These are phyloP conservation scores for Dicrurus megarhynchus DNA, from an alignment of 2,113 vertebrate genomes.

Conservation along the genomic window DNA sequence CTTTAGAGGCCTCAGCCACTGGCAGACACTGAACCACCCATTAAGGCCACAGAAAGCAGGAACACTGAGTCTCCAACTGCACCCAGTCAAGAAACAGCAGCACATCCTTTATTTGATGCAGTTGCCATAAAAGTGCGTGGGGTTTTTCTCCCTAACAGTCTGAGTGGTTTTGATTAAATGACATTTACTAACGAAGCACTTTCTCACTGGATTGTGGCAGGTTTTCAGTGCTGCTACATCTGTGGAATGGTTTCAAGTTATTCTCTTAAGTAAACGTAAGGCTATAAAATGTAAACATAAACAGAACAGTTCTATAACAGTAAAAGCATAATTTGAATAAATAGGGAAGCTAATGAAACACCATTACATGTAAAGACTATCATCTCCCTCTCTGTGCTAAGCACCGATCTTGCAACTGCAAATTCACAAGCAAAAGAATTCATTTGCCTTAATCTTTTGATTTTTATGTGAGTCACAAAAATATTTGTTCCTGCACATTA, in stretches of 20 bases:
- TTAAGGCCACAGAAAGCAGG: not conserved
- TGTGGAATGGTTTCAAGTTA: slow-evolving; percentile 43
- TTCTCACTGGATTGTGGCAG: slow-evolving; percentile 20
- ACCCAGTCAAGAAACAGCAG: not conserved
- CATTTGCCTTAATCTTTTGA: not conserved
- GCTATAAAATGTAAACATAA: slow-evolving; percentile 58
- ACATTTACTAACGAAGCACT: slow-evolving; percentile 15
- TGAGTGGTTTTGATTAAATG: slow-evolving; percentile 29
- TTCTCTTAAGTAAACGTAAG: slow-evolving; percentile 55
- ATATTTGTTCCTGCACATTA: not conserved
- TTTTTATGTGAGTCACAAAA: slow-evolving; percentile 12
- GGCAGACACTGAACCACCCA: not conserved
- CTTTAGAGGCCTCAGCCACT: not conserved
- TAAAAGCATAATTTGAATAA: slow-evolving; percentile 55
- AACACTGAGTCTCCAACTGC: not conserved
- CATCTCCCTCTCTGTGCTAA: not conserved
- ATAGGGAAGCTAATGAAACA: slow-evolving; percentile 44
- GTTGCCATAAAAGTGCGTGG: not conserved
- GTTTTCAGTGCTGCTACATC: slow-evolving; percentile 30
- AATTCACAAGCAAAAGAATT: not conserved
- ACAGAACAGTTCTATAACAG: slow-evolving; percentile 19
- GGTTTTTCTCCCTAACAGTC: not conserved
- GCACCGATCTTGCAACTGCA: not conserved
- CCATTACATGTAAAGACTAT: slow-evolving; percentile 34
- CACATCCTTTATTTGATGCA: not conserved